phyloP scores from a whole-genome alignment of 2,888 invertebrate genomes.

The Netelia virgata region DNA sequence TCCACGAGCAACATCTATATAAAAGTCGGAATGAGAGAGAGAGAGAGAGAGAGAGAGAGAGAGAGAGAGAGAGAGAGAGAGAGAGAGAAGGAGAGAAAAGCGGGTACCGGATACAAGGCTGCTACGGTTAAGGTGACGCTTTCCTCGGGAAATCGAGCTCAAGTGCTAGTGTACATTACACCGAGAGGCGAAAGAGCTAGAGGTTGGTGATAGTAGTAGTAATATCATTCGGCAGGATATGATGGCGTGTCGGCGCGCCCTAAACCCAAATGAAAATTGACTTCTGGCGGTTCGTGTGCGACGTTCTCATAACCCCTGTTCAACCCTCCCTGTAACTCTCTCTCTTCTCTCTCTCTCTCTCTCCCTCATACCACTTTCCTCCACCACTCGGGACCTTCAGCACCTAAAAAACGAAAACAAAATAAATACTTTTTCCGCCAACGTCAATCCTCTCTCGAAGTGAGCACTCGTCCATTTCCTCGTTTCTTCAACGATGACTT shows the following conservation, averaged over 20 bases:
- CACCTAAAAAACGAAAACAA: conserved; percentile 1
- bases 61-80: conserved; percentile 2
- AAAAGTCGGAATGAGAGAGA: background rate
- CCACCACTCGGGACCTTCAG: conserved; percentile 11
- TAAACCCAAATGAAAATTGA: conserved; percentile 80
- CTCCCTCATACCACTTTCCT: conserved; percentile 31
- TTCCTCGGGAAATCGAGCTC: conserved; percentile 61
- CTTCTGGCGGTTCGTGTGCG: conserved; percentile 70
- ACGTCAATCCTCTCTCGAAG: conserved; percentile 10
- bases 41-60: no score
- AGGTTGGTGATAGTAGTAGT: conserved; percentile 53
- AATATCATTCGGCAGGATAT: conserved; percentile 78
- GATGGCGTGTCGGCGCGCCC: conserved; percentile 79
- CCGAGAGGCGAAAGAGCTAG: conserved; percentile 38
- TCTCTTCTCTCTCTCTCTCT: no score
- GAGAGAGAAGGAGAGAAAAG: background rate
- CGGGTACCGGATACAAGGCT: conserved; percentile 28
- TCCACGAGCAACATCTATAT: conserved; percentile 11
- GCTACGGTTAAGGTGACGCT: conserved; percentile 33
- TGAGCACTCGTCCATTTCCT: background rate
- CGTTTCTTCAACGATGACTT: background rate
- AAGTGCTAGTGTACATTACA: conserved; percentile 55
- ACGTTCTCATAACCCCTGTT: background rate
- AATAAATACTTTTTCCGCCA: background rate
- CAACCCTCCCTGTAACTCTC: no score